These are phyloP conservation scores for Vandiemenella viatica DNA, from an alignment of 2,888 invertebrate species.

Conservation along the genomic window DNA sequence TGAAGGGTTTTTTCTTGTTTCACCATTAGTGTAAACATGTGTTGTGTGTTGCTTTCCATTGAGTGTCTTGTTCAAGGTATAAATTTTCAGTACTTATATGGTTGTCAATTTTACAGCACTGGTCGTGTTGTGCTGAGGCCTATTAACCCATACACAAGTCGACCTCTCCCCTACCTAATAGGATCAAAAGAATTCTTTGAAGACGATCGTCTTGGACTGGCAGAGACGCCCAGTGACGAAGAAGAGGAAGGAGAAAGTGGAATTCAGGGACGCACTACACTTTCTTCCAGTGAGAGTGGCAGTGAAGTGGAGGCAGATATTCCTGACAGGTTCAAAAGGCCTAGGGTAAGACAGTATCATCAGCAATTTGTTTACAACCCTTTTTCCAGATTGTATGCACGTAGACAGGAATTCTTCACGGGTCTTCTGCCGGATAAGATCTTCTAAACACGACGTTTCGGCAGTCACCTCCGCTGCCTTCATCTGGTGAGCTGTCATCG, in stretches of 20 bases:
- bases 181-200: conserved; percentile 49
- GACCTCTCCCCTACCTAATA: conserved; percentile 68
- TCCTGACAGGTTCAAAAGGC: too few relatives aligned
- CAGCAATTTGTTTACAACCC: neutral
- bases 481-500: too few relatives aligned
- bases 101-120: conserved; percentile 36
- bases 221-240: conserved; percentile 22
- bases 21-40: too few relatives aligned
- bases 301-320: conserved; percentile 3
- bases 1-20: too few relatives aligned
- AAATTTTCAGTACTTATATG: too few relatives aligned
- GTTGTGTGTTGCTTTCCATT: too few relatives aligned
- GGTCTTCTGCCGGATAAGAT: too few relatives aligned
- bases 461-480: too few relatives aligned
- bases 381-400: too few relatives aligned
- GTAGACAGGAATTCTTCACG: too few relatives aligned
- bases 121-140: conserved; percentile 41
- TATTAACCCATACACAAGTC: conserved; percentile 56
- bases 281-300: conserved; percentile 11
- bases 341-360: neutral
- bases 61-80: too few relatives aligned
- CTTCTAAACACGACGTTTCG: too few relatives aligned
- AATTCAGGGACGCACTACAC: neutral
- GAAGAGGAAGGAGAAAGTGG: conserved; percentile 16
- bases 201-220: conserved; percentile 37